Evolutionary conservation across 2,888 invertebrate species (phyloP).

Genomic region (Odontocolon sp.): DNA sequence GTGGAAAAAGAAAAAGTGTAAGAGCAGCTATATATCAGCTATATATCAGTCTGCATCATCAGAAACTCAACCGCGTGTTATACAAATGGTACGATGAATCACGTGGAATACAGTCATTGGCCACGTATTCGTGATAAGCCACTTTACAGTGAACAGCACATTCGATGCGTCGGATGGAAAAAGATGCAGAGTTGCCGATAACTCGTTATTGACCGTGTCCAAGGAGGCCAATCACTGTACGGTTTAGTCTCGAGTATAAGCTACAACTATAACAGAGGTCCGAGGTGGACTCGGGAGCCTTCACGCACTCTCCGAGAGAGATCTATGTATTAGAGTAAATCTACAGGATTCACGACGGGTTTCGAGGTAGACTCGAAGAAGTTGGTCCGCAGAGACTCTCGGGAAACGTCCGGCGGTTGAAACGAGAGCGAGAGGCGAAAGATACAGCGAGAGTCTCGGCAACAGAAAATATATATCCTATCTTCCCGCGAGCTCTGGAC

Average conservation of each 20-base stretch:
- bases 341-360: constrained; percentile 19
- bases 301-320: not conserved
- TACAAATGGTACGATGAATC: too few species aligned
- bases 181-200: too few species aligned
- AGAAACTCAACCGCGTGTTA: not conserved
- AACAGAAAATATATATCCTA: not conserved
- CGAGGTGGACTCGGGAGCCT: too few species aligned
- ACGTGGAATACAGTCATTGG: too few species aligned
- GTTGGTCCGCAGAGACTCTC: not conserved
- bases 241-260: too few species aligned
- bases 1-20: constrained; percentile 20
- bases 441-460: constrained; percentile 9
- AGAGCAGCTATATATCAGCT: not conserved
- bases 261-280: too few species aligned
- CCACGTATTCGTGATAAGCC: too few species aligned
- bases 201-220: too few species aligned
- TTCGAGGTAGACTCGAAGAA: not conserved
- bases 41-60: too few species aligned
- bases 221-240: too few species aligned
- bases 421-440: constrained; percentile 33
- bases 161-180: too few species aligned
- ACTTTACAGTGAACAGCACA: too few species aligned
- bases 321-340: constrained; percentile 20
- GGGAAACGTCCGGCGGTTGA: not conserved
- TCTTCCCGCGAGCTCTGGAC: not conserved